A percentile compares a stretch with the other conserved stretches of the same genome.
Conservation (phyloP, 2,888 invertebrate species). For the Pandemis heparana region DNA sequence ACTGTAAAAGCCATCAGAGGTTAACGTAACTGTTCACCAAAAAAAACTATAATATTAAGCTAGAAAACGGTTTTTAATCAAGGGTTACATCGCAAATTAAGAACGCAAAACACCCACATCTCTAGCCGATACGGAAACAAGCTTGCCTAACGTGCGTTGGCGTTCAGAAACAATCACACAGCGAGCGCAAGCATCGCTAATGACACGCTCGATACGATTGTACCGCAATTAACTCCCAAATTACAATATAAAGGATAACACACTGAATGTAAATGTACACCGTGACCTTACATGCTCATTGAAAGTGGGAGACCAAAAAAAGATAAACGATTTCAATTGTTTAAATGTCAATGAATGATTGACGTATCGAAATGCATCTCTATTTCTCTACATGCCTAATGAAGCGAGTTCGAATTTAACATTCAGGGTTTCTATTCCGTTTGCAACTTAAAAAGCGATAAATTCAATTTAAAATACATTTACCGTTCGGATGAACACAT, state of each 20-base stretch:
- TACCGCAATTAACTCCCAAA: slow-evolving; percentile 48
- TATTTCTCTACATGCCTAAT: slow-evolving; percentile 27
- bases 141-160: slow-evolving; percentile 59
- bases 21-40: too few relatives aligned
- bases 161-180: slow-evolving; percentile 53
- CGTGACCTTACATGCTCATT: slow-evolving; percentile 33
- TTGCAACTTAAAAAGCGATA: slow-evolving; percentile 30
- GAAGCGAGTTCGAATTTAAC: slow-evolving; percentile 20
- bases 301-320: slow-evolving; percentile 34
- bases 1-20: too few relatives aligned
- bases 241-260: slow-evolving; percentile 42
- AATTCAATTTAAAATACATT: slow-evolving; percentile 31
- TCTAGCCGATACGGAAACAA: slow-evolving; percentile 56
- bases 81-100: neutral
- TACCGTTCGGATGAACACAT: slow-evolving; percentile 33
- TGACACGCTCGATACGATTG: slow-evolving; percentile 46
- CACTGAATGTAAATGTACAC: slow-evolving; percentile 23
- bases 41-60: too few relatives aligned
- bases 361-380: slow-evolving; percentile 62
- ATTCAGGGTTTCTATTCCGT: slow-evolving; percentile 16
- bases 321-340: slow-evolving; percentile 58
- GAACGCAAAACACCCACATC: slow-evolving; percentile 60
- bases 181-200: slow-evolving; percentile 48
- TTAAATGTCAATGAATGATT: slow-evolving; percentile 72
- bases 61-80: too few relatives aligned